Evolutionary conservation across 2,113 vertebrate species (phyloP).

Genomic region (Nettapus auritus): DNA sequence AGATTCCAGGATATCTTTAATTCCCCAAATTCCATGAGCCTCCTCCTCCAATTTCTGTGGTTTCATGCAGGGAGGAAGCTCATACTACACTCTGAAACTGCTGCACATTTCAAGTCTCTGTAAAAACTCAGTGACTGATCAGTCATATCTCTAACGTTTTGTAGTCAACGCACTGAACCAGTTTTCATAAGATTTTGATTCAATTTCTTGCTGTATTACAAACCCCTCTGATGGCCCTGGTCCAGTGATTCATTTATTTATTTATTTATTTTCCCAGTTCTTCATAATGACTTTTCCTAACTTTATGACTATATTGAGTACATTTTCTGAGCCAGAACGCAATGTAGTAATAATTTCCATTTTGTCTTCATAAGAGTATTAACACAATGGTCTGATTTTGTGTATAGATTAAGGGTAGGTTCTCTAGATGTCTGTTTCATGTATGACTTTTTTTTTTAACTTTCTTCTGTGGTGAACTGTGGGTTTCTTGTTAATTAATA

Average conservation of each 20-base stretch:
- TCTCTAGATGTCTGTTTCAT: neutral
- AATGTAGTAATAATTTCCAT: neutral
- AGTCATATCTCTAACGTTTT: neutral
- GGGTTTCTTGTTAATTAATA: neutral
- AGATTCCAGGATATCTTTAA: neutral
- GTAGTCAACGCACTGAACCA: neutral
- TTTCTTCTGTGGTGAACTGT: neutral
- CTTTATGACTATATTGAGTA: neutral
- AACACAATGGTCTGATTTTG: neutral
- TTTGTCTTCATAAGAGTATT: neutral
- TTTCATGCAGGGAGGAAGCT: neutral
- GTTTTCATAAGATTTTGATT: neutral
- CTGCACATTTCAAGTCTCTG: neutral
- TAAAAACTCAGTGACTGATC: neutral
- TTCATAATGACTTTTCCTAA: neutral
- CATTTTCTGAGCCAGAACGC: neutral
- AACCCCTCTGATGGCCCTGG: neutral
- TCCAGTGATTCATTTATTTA: neutral
- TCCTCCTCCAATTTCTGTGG: neutral
- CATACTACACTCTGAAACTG: neutral
- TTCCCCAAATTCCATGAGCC: neutral
- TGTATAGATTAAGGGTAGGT: neutral
- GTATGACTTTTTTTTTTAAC: neutral
- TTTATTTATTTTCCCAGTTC: neutral
- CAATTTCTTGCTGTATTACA: neutral